Conservation (phyloP, 1,140 invertebrate species). For the Trigoniulus corallinus region DNA sequence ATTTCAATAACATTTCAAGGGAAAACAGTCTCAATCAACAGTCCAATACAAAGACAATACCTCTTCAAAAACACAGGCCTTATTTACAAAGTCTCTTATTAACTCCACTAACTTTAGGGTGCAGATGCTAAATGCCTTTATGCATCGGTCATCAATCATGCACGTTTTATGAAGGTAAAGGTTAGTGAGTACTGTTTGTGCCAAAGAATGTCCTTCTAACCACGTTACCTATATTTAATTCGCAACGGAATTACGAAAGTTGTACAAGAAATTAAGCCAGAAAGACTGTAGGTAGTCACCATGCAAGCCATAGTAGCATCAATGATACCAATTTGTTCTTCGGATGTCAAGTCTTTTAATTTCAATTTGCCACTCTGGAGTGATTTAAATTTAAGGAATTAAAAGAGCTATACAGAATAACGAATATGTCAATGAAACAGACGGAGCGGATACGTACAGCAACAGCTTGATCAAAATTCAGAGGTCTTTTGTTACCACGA, state of each 20-base stretch:
- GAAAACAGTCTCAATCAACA: not conserved
- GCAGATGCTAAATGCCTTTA: slow-evolving; percentile 72
- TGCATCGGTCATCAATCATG: slow-evolving; percentile 58
- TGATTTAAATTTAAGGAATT: slow-evolving; percentile 5
- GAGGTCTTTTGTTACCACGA: slow-evolving; percentile 48
- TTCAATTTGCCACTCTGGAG: slow-evolving; percentile 56
- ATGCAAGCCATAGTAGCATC: slow-evolving; percentile 83
- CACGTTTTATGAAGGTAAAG: slow-evolving; percentile 84
- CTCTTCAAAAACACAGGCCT: slow-evolving; percentile 35
- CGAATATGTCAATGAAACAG: not conserved
- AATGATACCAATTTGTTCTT: slow-evolving; percentile 55
- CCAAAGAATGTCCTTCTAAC: slow-evolving; percentile 87
- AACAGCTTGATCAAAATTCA: slow-evolving; percentile 75
- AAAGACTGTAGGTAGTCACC: slow-evolving; percentile 22
- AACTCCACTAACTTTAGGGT: slow-evolving; percentile 80
- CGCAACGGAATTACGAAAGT: not conserved
- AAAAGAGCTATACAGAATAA: not conserved
- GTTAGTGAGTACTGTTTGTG: slow-evolving; percentile 94
- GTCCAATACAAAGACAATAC: slow-evolving; percentile 12
- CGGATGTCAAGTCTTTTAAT: slow-evolving; percentile 41
- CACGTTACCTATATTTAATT: slow-evolving; percentile 58
- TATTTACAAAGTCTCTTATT: slow-evolving; percentile 74
- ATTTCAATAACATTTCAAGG: too few relatives aligned
- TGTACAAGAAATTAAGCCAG: not conserved
- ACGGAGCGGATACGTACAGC: slow-evolving; percentile 33